Conservation (phyloP, 2,888 invertebrate species). For the Panopea generosa region DNA sequence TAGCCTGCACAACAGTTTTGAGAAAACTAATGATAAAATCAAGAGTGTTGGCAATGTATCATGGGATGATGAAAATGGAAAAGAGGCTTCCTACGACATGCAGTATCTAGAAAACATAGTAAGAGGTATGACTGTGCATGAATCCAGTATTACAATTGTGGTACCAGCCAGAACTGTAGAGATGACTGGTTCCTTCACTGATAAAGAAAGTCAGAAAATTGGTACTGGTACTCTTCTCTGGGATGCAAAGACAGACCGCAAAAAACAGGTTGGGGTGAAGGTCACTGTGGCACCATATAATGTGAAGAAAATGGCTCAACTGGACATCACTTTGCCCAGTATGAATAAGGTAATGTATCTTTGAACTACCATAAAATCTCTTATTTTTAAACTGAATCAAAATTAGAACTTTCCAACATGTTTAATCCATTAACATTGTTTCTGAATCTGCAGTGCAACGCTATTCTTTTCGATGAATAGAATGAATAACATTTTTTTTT, state of each 20-base stretch:
- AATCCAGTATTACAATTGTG: constrained; percentile 38
- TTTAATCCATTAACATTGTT: too few species aligned
- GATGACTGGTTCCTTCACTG: constrained; percentile 60
- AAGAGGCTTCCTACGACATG: constrained; percentile 67
- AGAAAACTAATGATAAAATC: constrained; percentile 50
- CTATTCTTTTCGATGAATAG: too few species aligned
- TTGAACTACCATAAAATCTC: too few species aligned
- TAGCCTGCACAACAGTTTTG: constrained; percentile 60
- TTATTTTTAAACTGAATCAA: too few species aligned
- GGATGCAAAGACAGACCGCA: constrained; percentile 76
- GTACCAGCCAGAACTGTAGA: constrained; percentile 73
- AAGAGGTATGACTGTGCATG: constrained; percentile 10
- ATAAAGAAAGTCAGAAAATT: constrained; percentile 35
- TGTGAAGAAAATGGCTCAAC: constrained; percentile 61
- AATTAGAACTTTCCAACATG: too few species aligned
- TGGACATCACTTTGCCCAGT: constrained; percentile 70
- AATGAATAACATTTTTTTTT: too few species aligned
- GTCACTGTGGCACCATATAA: constrained; percentile 57
- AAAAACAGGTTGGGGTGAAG: constrained; percentile 70
- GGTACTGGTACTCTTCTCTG: constrained; percentile 66
- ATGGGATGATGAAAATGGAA: constrained; percentile 69
- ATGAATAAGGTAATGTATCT: constrained; percentile 69
- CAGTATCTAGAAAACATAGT: constrained; percentile 25
- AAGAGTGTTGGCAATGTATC: constrained; percentile 61
- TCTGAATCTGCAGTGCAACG: too few species aligned